Percentiles rank a stretch among this genome's conserved stretches.
Conservation (phyloP, 1,140 invertebrate genomes). For the Chrysopa pallens region DNA sequence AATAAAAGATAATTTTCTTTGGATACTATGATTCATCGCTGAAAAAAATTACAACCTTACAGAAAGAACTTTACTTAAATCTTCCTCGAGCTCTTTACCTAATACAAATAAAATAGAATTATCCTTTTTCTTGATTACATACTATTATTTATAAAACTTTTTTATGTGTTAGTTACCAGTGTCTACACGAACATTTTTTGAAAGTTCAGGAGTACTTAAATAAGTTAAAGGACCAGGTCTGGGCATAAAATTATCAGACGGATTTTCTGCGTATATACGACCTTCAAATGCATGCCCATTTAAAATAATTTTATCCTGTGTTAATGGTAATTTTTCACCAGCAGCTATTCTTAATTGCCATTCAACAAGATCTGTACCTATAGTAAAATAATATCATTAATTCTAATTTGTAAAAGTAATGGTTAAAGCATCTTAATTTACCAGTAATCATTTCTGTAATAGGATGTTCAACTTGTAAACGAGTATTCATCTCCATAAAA, state of each 20-base stretch:
- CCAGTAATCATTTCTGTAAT: conserved; percentile 95
- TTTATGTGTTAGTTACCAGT: conserved; percentile 31
- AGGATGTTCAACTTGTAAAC: conserved; percentile 90
- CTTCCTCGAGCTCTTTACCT: too few relatives aligned
- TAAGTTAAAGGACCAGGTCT: conserved; percentile 59
- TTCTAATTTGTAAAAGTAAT: background rate
- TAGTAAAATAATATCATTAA: conserved; percentile 5
- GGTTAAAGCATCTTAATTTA: conserved; percentile 9
- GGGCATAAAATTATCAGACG: conserved; percentile 74
- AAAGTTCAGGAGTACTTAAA: conserved; percentile 40
- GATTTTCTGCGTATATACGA: conserved; percentile 87
- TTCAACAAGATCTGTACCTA: conserved; percentile 79
- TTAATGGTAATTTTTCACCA: conserved; percentile 66
- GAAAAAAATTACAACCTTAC: too few relatives aligned
- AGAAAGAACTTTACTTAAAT: too few relatives aligned
- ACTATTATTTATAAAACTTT: background rate
- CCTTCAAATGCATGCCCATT: conserved; percentile 82
- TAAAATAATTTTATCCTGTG: conserved; percentile 58
- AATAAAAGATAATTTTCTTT: too few relatives aligned
- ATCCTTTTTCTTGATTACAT: too few relatives aligned
- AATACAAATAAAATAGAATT: too few relatives aligned
- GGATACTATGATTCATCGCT: too few relatives aligned
- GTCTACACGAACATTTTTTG: conserved; percentile 52
- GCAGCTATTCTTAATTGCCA: conserved; percentile 85
- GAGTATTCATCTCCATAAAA: conserved; percentile 99